Base-by-base conservation (phyloP, 1,140 invertebrate genomes). In the Asbolus verrucosus region DNA sequence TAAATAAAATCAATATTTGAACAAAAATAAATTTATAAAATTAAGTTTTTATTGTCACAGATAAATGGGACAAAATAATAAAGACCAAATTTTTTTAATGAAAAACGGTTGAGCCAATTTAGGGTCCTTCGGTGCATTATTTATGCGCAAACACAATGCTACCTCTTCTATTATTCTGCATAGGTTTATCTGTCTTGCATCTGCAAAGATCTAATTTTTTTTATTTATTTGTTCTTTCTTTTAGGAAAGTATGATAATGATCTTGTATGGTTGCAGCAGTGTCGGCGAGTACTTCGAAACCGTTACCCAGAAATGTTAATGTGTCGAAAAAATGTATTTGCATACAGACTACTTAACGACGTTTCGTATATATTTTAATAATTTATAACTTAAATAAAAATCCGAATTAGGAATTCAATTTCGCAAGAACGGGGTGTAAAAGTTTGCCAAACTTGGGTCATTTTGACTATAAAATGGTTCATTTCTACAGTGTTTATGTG, bases 131-230 rank as follows among this genome's bases (percentile, higher is more conserved):
- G 2, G 33, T 11, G 2, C 33, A 36, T 11, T 6, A 36, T 39
- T n/a, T 65, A 65, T 65, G 61, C 36, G 41, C 61, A 65, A 65
- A 39, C 19, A 65, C 61, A 65, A 41, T 61, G 11, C 27, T 13
- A 41, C 61, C 61, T 65, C 21, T 39, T 41, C 36, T 41, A 27
- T 62, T 31, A 41, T 15, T 27, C 24, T 4, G 14, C 59, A 30
- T 31, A 18, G 31, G 31, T 63, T 16, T 65, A 65, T 54, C 46
- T n/a, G 24, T 11, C 61, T 21, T 65, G 9, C 61, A 65, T 65
- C 61, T 65, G 61, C 61, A 61, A 63, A 65, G 61, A 65, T 65
- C 61, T 41, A 41, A 24, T 39, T 65, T 41, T 65, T 65, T 31
- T 11, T 65, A 11, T 54, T 54, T 54, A 27, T 30, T 54, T 65